Conservation (phyloP, 2,113 vertebrate genomes). For the Psittacus erithacus region DNA sequence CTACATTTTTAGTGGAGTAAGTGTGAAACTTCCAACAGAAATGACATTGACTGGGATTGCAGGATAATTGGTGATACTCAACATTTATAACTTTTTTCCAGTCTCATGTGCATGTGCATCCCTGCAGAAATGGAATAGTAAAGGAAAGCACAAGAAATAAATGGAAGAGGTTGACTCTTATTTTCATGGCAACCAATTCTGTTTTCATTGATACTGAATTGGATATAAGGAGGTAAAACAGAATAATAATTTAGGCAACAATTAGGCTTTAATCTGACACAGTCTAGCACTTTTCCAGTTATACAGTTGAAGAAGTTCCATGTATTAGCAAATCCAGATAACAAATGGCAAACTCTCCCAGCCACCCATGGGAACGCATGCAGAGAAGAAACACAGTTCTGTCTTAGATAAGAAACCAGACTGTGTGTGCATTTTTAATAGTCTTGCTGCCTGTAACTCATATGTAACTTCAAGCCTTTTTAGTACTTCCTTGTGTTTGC, state of each 20-base stretch:
- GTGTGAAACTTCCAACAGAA: neutral
- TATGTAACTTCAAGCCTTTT: neutral
- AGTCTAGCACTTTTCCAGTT: neutral
- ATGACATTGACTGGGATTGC: neutral
- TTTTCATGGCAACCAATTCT: neutral
- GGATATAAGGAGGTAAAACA: neutral
- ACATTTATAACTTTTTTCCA: neutral
- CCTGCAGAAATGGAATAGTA: neutral
- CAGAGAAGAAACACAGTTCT: neutral
- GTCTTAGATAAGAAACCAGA: neutral
- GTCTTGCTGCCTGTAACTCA: neutral
- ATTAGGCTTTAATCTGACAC: neutral
- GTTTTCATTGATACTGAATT: neutral
- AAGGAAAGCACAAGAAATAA: neutral
- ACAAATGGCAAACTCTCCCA: neutral
- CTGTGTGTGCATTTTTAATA: neutral
- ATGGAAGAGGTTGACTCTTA: neutral
- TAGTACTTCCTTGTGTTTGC: neutral
- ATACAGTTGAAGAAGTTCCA: neutral
- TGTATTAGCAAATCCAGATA: neutral
- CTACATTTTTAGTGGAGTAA: neutral
- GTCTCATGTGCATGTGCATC: neutral
- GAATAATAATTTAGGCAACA: fast-evolving
- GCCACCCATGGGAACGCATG: neutral
- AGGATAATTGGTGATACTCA: neutral